Conservation (phyloP, 2,888 invertebrate genomes). For the Lepidocyrtoides sp. region DNA sequence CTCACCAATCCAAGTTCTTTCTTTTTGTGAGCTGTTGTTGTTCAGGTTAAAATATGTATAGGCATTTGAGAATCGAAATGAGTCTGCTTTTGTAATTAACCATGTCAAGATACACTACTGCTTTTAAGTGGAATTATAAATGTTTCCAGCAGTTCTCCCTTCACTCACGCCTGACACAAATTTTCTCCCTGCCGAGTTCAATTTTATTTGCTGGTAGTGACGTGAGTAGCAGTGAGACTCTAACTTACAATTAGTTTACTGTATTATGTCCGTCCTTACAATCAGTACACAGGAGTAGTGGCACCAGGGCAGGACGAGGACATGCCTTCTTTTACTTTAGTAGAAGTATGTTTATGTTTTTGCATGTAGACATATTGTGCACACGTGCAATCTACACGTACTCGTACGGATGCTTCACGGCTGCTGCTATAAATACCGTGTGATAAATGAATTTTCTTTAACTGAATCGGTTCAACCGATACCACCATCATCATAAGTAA, state of each 20-base stretch:
- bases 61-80: slow-evolving; percentile 53
- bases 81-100: slow-evolving; percentile 65
- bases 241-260: slow-evolving; percentile 35
- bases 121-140: slow-evolving; percentile 57
- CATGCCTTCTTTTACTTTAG: no score
- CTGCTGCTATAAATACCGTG: no score
- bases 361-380: not conserved
- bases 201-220: slow-evolving; percentile 7
- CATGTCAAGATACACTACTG: slow-evolving; percentile 67
- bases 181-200: slow-evolving; percentile 46
- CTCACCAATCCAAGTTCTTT: no score
- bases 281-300: not conserved
- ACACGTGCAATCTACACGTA: not conserved
- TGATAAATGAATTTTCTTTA: slow-evolving; percentile 46
- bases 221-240: not conserved
- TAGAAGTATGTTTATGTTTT: not conserved
- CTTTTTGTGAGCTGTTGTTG: no score
- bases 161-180: slow-evolving; percentile 41
- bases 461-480: no score
- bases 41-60: slow-evolving; percentile 42
- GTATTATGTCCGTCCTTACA: not conserved
- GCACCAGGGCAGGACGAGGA: no score
- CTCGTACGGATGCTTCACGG: not conserved
- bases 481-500: slow-evolving; percentile 11
- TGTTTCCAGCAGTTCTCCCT: slow-evolving; percentile 13